Percentiles rank a stretch among this genome's conserved stretches.
These are phyloP conservation scores for Etheostoma spectabile DNA, from an alignment of 2,113 vertebrate genomes.

Conservation along the genomic window DNA sequence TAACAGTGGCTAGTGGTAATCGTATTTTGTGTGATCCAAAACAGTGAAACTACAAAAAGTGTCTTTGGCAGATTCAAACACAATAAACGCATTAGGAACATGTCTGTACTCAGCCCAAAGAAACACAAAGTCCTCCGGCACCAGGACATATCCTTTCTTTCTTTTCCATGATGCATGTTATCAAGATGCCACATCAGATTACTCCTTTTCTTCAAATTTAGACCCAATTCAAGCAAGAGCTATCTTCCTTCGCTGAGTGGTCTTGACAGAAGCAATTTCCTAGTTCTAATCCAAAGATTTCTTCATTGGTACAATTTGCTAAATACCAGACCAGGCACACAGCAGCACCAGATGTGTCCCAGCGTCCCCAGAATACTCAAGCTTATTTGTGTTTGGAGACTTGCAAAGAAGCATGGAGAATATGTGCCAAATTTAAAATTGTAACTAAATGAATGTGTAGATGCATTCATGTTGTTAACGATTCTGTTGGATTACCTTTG, in stretches of 20 bases:
- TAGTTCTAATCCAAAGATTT: conserved; percentile 78
- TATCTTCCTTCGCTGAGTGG: conserved; percentile 64
- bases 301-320: conserved; percentile 69
- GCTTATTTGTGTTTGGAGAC: conserved; percentile 31
- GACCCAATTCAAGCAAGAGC: conserved; percentile 71
- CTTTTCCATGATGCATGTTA: conserved; percentile 63
- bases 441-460: background rate
- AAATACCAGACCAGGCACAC: conserved; percentile 55
- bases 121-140: conserved; percentile 31
- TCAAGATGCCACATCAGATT: conserved; percentile 79
- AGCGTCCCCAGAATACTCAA: conserved; percentile 24
- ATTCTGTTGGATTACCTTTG: conserved; percentile 4
- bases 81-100: conserved; percentile 13
- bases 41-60: background rate
- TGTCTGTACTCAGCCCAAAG: conserved; percentile 14
- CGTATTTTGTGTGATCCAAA: conserved; percentile 20
- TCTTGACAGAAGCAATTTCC: conserved; percentile 84
- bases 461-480: conserved; percentile 6
- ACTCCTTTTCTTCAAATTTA: conserved; percentile 69
- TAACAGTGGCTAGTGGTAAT: background rate
- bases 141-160: conserved; percentile 29
- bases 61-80: conserved; percentile 20
- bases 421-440: conserved; percentile 22
- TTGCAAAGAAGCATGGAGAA: conserved; percentile 1
- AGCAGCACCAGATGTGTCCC: conserved; percentile 71